phyloP scores from a whole-genome alignment of 1,140 invertebrate genomes.

The Penaeus japonicus region DNA sequence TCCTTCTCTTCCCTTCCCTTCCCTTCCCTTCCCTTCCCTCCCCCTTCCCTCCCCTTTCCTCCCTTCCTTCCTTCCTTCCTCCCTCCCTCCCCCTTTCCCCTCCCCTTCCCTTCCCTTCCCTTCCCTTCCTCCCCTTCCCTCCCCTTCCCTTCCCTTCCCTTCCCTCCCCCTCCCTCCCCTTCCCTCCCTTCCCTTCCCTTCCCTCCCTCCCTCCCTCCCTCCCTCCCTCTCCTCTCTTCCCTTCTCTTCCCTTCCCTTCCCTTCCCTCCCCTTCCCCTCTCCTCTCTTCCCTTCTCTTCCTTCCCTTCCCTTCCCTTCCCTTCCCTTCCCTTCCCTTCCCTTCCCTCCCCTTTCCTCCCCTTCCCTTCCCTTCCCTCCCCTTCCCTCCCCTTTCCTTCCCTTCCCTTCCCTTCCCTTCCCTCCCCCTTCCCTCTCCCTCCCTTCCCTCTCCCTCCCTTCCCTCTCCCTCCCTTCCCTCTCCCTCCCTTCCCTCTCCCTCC shows the following conservation, averaged over 20 bases:
- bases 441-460: background rate
- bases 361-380: background rate
- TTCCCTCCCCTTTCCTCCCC: background rate
- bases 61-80: background rate
- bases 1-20: too few species aligned
- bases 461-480: background rate
- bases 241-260: background rate
- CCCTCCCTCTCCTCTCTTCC: background rate
- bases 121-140: background rate
- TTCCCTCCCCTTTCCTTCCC: too few species aligned
- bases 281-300: background rate
- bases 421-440: too few species aligned
- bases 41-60: background rate
- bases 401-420: fast-evolving
- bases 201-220: background rate
- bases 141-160: background rate
- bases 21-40: background rate
- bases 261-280: background rate
- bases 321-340: background rate
- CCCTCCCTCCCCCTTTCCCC: background rate
- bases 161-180: background rate
- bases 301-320: background rate
- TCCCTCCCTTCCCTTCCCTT: background rate
- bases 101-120: background rate
- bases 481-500: background rate